phyloP scores from a whole-genome alignment of 2,797 vertebrate genomes.

The Neosilurus mollespiculum region DNA sequence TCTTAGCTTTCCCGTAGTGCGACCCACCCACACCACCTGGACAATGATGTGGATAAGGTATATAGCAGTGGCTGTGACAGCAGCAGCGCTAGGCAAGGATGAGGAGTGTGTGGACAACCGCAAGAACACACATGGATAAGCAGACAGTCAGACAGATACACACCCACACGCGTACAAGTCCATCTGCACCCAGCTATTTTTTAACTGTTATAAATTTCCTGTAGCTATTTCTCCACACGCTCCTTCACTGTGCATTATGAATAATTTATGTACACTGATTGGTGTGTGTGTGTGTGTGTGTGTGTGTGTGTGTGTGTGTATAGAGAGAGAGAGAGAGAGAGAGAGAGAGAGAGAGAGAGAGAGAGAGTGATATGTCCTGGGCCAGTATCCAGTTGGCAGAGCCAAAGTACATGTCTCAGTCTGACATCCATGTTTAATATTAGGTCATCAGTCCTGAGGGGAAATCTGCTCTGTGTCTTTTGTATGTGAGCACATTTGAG shows the following conservation, averaged over 20 bases:
- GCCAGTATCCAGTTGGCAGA: conserved; percentile 39
- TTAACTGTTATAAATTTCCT: conserved; percentile 16
- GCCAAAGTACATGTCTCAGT: conserved; percentile 33
- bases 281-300: not conserved
- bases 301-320: conserved; percentile 16
- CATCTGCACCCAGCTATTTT: conserved; percentile 20
- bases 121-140: not conserved
- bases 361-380: too few relatives aligned
- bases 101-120: not conserved
- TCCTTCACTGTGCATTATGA: conserved; percentile 24
- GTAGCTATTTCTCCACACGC: conserved; percentile 6
- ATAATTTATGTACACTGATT: conserved; percentile 16
- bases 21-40: not conserved
- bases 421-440: conserved; percentile 38
- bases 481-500: not conserved
- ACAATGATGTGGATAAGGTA: not conserved
- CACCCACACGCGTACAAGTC: not conserved
- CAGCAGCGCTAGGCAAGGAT: not conserved
- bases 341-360: not conserved
- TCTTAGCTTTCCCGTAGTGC: not conserved
- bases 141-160: too few relatives aligned
- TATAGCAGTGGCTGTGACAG: not conserved
- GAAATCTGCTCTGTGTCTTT: conserved; percentile 19
- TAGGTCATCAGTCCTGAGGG: conserved; percentile 31
- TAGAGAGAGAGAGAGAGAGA: too few relatives aligned